Base-by-base conservation (phyloP, 2,888 invertebrate species). In the Nomada fucata region DNA sequence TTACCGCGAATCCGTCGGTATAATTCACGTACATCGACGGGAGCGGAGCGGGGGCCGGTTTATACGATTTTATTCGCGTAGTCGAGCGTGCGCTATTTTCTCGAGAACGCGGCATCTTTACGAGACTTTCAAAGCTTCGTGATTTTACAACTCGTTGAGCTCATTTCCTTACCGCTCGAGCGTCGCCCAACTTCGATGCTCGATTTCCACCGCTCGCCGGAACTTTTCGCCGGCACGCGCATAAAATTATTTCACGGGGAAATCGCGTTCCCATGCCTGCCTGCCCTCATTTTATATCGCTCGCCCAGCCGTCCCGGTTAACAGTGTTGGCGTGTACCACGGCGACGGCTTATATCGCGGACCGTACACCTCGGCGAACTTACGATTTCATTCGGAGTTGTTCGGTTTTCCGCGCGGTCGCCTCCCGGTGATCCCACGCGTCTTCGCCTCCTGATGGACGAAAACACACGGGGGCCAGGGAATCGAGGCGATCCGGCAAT, bases 111-210 rank as follows among this genome's bases (percentile, higher is more conserved):
- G 86, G 88, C 82, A 88, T 88, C 87, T 89, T 90, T 88, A 88
- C 88, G 89, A 82, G 86, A 89, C 86, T 90, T 90, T 89, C 87
- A 89, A 86, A 90, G 88, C 86, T 88, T 82, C 86, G 84, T 86
- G 89, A 89, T 90, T 90, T 90, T 87, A 89, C 90, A 90, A 89
- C 88, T 90, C 90, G 89, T 89, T 90, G 89, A 86, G 86, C 89
- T 89, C 89, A 88, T 89, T 90, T 90, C 88, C 89, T 89, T 83
- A 79, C 80, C 87, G 83, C 82, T 84, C 76, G 60, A 70, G 69
- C 76, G 73, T 79, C 83, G 84, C 77, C 76, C 76, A 89, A 89
- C 89, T 90, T 89, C 85, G 89, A 88, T 87, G 86, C 89, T 86
- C 90, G 87, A 89, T 89, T 89, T 86, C 85, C 90, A 77, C 80